Evolutionary conservation across 2,888 invertebrate species (phyloP).

Genomic region (Sphaerophoria taeniata): DNA sequence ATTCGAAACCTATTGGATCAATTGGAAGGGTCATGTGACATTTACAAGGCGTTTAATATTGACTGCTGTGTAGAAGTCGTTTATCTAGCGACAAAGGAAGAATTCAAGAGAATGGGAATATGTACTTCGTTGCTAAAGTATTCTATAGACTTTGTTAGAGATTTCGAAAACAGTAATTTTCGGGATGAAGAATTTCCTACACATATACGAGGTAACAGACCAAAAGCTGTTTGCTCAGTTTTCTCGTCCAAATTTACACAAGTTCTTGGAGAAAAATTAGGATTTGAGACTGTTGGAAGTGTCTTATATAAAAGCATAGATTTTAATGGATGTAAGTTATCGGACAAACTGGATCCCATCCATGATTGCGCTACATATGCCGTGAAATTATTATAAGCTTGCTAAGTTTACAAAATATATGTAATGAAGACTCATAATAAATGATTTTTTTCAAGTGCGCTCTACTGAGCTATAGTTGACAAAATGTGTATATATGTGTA

Average conservation of each 20-base stretch:
- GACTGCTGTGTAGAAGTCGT: slow-evolving; percentile 87
- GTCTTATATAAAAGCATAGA: slow-evolving; percentile 84
- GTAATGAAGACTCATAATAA: no score
- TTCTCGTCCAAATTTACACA: slow-evolving; percentile 85
- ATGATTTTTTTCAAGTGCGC: no score
- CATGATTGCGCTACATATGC: slow-evolving; percentile 76
- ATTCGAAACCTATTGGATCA: slow-evolving; percentile 85
- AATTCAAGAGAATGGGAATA: slow-evolving; percentile 84
- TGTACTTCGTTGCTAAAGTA: slow-evolving; percentile 84
- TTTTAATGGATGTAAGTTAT: slow-evolving; percentile 85
- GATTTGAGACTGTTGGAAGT: slow-evolving; percentile 83
- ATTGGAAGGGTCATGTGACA: slow-evolving; percentile 84
- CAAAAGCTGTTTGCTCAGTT: slow-evolving; percentile 83
- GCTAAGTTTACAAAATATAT: no score
- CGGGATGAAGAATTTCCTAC: slow-evolving; percentile 69
- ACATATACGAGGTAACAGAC: slow-evolving; percentile 75
- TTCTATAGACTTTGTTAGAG: slow-evolving; percentile 84
- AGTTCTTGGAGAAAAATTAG: slow-evolving; percentile 84
- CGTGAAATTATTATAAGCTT: no score
- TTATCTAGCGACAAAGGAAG: slow-evolving; percentile 85
- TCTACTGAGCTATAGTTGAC: no score
- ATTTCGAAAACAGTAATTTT: slow-evolving; percentile 81
- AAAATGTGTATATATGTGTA: no score
- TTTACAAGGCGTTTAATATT: slow-evolving; percentile 85
- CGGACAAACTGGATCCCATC: slow-evolving; percentile 83